phyloP scores from a whole-genome alignment of 2,888 invertebrate genomes.

The Erebia epiphron region DNA sequence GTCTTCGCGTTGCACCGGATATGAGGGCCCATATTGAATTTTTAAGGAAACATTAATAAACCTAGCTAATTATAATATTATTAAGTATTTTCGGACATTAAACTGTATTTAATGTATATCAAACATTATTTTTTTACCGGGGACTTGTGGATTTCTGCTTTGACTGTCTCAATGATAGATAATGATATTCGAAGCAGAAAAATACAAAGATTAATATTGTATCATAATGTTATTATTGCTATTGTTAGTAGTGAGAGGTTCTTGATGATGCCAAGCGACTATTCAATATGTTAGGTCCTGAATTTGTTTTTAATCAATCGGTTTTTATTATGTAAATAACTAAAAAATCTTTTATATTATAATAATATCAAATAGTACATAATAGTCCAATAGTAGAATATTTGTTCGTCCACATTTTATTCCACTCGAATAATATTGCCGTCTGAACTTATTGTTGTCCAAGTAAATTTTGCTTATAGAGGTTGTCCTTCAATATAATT shows the following conservation, averaged over 20 bases:
- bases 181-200: slow-evolving; percentile 24
- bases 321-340: slow-evolving; percentile 68
- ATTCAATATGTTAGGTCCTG: slow-evolving; percentile 44
- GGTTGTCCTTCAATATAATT: slow-evolving; percentile 49
- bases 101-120: slow-evolving; percentile 48
- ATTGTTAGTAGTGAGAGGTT: slow-evolving; percentile 42
- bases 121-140: slow-evolving; percentile 48
- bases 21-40: slow-evolving; percentile 58
- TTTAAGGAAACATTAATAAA: slow-evolving; percentile 47
- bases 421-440: slow-evolving; percentile 75
- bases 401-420: slow-evolving; percentile 78
- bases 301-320: slow-evolving; percentile 51
- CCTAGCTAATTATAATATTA: slow-evolving; percentile 45
- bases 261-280: slow-evolving; percentile 41
- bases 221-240: slow-evolving; percentile 44
- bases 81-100: slow-evolving; percentile 59
- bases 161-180: slow-evolving; percentile 26
- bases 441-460: slow-evolving; percentile 72
- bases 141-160: slow-evolving; percentile 52
- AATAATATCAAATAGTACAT: slow-evolving; percentile 65
- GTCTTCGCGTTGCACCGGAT: slow-evolving; percentile 51
- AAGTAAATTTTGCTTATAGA: slow-evolving; percentile 63
- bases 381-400: slow-evolving; percentile 75
- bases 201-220: slow-evolving; percentile 34
- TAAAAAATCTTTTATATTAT: slow-evolving; percentile 61